phyloP scores from a whole-genome alignment of 2,888 invertebrate genomes.

The Trachelus troglodyta region DNA sequence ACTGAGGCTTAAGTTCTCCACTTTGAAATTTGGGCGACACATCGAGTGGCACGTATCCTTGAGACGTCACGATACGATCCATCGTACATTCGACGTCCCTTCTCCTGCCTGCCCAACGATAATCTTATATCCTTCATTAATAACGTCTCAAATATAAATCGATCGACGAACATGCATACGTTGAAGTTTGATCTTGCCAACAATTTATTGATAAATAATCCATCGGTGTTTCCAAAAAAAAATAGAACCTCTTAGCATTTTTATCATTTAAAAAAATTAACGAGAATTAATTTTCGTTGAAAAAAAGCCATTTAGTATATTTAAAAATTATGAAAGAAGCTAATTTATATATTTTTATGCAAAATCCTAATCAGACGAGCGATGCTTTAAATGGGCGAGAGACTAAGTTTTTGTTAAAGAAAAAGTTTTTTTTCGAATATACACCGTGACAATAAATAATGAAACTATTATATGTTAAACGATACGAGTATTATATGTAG shows the following conservation, averaged over 20 bases:
- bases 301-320: not conserved
- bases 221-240: not conserved
- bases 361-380: not conserved
- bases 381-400: not conserved
- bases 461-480: not conserved
- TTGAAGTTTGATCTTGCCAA: not conserved
- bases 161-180: not conserved
- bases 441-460: not conserved
- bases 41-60: not conserved
- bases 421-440: not conserved
- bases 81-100: not conserved
- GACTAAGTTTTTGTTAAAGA: not conserved
- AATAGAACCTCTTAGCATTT: not conserved
- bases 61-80: not conserved
- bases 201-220: not conserved
- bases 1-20: not conserved
- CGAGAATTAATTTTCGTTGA: not conserved
- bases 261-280: not conserved
- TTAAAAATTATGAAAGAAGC: not conserved
- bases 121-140: not conserved
- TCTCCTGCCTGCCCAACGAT: not conserved
- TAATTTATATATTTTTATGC: not conserved
- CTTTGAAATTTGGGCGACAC: not conserved
- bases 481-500: too few species aligned
- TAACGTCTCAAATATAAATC: not conserved